Base-by-base conservation (phyloP, 2,888 invertebrate species). In the Epiblema foenella region DNA sequence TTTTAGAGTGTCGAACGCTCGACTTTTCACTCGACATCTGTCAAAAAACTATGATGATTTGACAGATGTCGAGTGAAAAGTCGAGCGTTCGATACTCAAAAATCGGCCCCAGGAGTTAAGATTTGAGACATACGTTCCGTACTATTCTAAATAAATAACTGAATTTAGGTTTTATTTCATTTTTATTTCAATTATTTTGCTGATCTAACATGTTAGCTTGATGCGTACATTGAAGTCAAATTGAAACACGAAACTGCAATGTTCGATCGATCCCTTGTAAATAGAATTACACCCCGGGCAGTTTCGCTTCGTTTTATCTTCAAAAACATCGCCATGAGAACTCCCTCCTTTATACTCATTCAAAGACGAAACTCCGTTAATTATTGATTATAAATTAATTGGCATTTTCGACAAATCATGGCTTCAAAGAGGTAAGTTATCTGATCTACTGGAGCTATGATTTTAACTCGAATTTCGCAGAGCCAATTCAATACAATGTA, bases 351-450 rank as follows among this genome's bases (percentile, higher is more conserved):
- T 42, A 12, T 18, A 39, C 46, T 46, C n/a, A 46, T 60, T 49
- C 46, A 60, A 4, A 49, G 17, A 37, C 46, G 24, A 2, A 49
- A 52, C 51, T 51, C 18, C 15, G 49, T 62, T 62, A 46, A 7
- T 17, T 20, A 51, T 52, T 20, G n/a, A 51, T 63, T 63, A 33
- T 51, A n/a, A 51, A 51, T 15, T 51, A 63, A 63, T 63, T 63
- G 37, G 51, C 33, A 33, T 52, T 49, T 62, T 37, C 51, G 37
- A 51, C 24, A 60, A 60, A 29, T 52, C 11, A 37, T 63, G 18
- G 33, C 18, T 52, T 37, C 51, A 52, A 63, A 37, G 51, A 52
- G 63, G 15, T 52, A 37, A 52, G 37, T 52, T 37, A 52, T 63
- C 51, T 42, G 15, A 15, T 63, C 51, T 63, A 51, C 15, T 9